Evolutionary conservation across 2,888 invertebrate genomes (phyloP).

Genomic region (Microdon myrmicae): DNA sequence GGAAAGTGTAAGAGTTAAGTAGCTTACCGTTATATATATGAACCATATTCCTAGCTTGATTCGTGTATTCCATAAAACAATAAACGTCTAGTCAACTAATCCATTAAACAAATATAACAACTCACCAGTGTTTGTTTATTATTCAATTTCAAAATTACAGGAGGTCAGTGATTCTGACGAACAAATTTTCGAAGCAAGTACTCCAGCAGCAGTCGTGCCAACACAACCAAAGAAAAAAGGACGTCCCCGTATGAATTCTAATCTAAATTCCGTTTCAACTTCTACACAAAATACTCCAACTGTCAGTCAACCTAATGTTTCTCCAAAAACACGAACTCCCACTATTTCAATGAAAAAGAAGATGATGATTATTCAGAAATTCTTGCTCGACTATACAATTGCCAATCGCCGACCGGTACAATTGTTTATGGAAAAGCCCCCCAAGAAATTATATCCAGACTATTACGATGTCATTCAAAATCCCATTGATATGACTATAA

Average conservation of each 20-base stretch:
- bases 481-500: slow-evolving; percentile 94
- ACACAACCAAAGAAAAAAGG: slow-evolving; percentile 61
- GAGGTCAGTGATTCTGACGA: slow-evolving; percentile 56
- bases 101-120: background rate
- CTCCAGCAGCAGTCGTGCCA: slow-evolving; percentile 56
- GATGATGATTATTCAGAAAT: slow-evolving; percentile 82
- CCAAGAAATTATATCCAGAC: slow-evolving; percentile 92
- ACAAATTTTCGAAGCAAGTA: slow-evolving; percentile 17
- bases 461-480: slow-evolving; percentile 94
- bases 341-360: slow-evolving; percentile 75
- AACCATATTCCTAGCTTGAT: too few relatives aligned
- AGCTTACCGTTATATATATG: too few relatives aligned
- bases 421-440: slow-evolving; percentile 96
- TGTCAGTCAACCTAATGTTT: slow-evolving; percentile 41
- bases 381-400: slow-evolving; percentile 75
- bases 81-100: too few relatives aligned
- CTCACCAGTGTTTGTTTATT: background rate
- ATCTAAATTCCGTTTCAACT: slow-evolving; percentile 56
- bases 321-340: slow-evolving; percentile 63
- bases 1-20: too few relatives aligned
- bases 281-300: slow-evolving; percentile 53
- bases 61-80: too few relatives aligned
- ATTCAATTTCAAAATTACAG: background rate
- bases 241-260: slow-evolving; percentile 60
- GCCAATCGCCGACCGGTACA: slow-evolving; percentile 88